These are phyloP conservation scores for Zingel zingel DNA, from an alignment of 2,113 vertebrate species.

Conservation along the genomic window DNA sequence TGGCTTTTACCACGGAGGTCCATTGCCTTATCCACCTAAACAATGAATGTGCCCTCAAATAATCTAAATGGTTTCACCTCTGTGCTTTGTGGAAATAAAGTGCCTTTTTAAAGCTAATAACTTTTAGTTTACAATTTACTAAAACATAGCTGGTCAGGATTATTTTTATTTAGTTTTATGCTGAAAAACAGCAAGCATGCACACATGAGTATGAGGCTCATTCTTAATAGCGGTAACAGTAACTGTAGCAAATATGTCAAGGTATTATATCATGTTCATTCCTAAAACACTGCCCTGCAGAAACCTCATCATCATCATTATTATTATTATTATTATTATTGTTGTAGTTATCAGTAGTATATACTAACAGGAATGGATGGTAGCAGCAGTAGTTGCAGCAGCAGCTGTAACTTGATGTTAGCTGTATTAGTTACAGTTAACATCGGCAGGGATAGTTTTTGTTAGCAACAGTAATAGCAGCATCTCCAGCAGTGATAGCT, in stretches of 20 bases:
- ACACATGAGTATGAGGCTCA: constrained; percentile 20
- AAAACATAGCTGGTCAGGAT: constrained; percentile 1
- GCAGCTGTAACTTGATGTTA: neutral
- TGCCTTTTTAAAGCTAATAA: constrained; percentile 32
- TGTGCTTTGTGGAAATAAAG: constrained; percentile 9
- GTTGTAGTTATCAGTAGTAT: neutral
- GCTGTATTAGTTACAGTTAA: neutral
- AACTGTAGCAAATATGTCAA: neutral
- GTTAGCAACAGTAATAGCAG: neutral
- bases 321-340: neutral
- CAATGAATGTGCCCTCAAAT: constrained; percentile 33
- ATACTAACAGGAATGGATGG: neutral
- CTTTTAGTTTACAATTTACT: constrained; percentile 11
- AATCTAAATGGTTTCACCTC: neutral
- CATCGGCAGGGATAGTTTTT: neutral
- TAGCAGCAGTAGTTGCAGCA: neutral
- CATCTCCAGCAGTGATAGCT: neutral
- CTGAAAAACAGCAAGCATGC: constrained; percentile 69
- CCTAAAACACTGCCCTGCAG: constrained; percentile 52
- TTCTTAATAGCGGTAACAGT: neutral
- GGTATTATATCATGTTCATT: neutral
- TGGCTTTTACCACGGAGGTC: constrained; percentile 20
- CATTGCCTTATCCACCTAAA: neutral
- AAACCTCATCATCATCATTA: constrained; percentile 8
- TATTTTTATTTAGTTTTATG: neutral